Percentiles rank a stretch among this genome's conserved stretches.
phyloP scores from a whole-genome alignment of 2,888 invertebrate species.

The Clitarchus hookeri region DNA sequence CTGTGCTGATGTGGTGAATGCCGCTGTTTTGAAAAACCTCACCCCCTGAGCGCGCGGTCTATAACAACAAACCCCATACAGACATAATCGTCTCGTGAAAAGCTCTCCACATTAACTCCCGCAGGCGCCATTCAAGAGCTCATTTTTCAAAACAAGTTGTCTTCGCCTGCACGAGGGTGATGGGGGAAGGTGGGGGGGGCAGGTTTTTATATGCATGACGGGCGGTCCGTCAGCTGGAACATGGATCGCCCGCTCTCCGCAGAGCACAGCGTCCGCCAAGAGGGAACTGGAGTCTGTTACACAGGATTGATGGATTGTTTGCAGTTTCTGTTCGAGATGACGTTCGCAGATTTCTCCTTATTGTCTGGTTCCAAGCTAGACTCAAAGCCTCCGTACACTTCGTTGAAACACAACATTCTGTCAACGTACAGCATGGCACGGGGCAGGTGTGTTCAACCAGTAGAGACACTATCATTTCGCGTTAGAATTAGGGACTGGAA shows the following conservation, averaged over 20 bases:
- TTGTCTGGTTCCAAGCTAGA: background rate
- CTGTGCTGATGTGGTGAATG: background rate
- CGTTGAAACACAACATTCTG: no score
- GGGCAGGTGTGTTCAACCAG: no score
- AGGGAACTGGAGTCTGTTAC: background rate
- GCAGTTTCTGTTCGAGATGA: no score
- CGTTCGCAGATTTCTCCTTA: background rate
- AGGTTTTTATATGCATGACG: constrained; percentile 23
- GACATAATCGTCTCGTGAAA: constrained; percentile 10
- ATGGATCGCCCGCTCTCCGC: background rate
- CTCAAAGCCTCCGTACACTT: no score
- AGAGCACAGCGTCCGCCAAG: background rate
- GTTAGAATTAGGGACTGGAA: no score
- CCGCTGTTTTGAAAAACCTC: background rate
- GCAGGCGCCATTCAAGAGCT: constrained; percentile 16
- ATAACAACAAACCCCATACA: constrained; percentile 12
- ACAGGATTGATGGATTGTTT: no score
- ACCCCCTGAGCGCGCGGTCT: background rate
- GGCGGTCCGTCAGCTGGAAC: background rate
- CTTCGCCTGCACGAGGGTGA: background rate
- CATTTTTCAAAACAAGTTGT: constrained; percentile 27
- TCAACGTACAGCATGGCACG: no score
- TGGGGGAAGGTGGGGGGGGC: background rate
- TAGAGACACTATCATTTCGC: no score
- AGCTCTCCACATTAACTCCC: constrained; percentile 17